A percentile compares a stretch with the other conserved stretches of the same genome.
Conservation (phyloP, 1,140 invertebrate species). For the Drosophila miranda region DNA sequence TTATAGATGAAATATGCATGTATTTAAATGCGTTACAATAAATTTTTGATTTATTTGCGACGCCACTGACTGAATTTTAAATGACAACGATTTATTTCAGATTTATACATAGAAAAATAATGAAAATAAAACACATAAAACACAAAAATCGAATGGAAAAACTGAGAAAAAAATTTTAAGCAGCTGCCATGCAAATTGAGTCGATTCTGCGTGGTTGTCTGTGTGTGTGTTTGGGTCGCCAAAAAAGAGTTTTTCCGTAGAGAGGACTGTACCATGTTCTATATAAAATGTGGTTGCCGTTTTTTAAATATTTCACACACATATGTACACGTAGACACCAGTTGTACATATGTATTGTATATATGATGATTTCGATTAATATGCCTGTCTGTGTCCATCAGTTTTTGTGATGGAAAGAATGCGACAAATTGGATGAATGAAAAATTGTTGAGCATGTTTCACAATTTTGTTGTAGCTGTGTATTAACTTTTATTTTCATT, state of each 20-base stretch:
- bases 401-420: conserved; percentile 22
- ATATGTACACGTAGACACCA: background rate
- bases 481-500: conserved; percentile 63
- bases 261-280: conserved; percentile 9
- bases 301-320: conserved; percentile 11
- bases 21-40: conserved; percentile 79
- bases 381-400: conserved; percentile 31
- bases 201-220: conserved; percentile 6
- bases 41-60: conserved; percentile 79
- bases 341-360: background rate
- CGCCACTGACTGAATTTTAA: conserved; percentile 79
- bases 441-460: conserved; percentile 66
- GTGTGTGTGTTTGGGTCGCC: too few relatives aligned
- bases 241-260: background rate
- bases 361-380: conserved; percentile 31
- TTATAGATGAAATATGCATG: conserved; percentile 71
- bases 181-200: conserved; percentile 63
- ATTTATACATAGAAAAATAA: conserved; percentile 54
- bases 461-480: background rate
- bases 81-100: conserved; percentile 73
- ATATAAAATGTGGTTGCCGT: conserved; percentile 16
- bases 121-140: conserved; percentile 6
- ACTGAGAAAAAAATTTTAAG: conserved; percentile 22
- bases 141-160: background rate
- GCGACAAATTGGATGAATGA: conserved; percentile 23